Evolutionary conservation across 1,140 invertebrate genomes (phyloP), one percentile per base, ranked within the genome.

Genomic region (Halesus radiatus): DNA sequence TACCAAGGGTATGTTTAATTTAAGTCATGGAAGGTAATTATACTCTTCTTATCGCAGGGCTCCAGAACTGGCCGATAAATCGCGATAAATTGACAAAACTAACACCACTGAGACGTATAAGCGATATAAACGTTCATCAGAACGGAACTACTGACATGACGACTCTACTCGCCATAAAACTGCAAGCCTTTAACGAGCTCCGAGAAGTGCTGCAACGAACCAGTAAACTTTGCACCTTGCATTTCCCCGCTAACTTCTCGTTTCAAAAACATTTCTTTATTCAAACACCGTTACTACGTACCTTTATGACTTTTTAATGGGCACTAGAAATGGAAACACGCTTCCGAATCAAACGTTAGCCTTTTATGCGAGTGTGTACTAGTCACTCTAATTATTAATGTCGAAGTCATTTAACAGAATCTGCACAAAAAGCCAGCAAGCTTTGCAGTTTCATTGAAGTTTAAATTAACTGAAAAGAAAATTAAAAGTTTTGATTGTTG

Each of bases 251-350:
- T 32, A 6, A 29, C 26, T 37, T 26, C 32, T 26, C 62, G 62
- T 32, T 66, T 66, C 62, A 16, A 66, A 66, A 26, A 66, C 23
- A 66, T 66, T 66, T 66, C 26, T 66, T 66, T 66, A 66, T 66
- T 66, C 62, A 66, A 66, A 66, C 26, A 29, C 62, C 22, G 62
- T 66, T 66, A 0, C 62, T 29, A 29, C 62, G 37, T 66, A 32
- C 62, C 62, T 29, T 66, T 66, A 66, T 66, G 62, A 66, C 62
- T 66, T 66, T 66, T 66, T 66, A 66, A 66, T 66, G 62, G 56
- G 62, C 62, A 29, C 62, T 66, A 26, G 22, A 66, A 66, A 66
- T 26, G 62, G 62, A 66, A 66, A 66, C 62, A 32, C 62, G 26
- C 16, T n/a, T 66, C 62, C 62, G 26, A 13, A 66, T 66, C 62